A percentile compares a stretch with the other conserved stretches of the same genome.
phyloP scores from a whole-genome alignment of 2,113 vertebrate species.

The Cochlearius cochlearius region DNA sequence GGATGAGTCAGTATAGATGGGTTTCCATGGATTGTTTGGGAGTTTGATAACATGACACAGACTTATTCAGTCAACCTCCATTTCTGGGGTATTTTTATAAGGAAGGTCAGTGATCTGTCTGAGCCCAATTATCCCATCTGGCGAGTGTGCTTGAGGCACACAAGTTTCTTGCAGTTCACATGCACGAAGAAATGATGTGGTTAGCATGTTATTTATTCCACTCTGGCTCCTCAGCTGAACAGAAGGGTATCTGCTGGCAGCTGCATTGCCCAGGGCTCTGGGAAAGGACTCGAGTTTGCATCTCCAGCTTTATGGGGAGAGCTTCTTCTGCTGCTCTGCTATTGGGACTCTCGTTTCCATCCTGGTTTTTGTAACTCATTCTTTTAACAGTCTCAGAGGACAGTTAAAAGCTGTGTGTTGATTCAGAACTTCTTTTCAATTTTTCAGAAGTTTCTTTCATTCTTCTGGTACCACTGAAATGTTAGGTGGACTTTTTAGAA shows the following conservation, averaged over 20 bases:
- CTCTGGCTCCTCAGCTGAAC: not conserved
- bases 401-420: not conserved
- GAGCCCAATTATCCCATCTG: slow-evolving; percentile 51
- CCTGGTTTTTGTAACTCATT: not conserved
- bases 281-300: not conserved
- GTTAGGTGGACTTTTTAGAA: not conserved
- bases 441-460: not conserved
- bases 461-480: not conserved
- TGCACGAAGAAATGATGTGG: not conserved
- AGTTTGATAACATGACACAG: not conserved
- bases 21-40: not conserved
- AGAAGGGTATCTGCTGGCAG: not conserved
- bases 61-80: not conserved
- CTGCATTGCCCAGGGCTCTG: not conserved
- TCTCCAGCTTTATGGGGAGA: not conserved
- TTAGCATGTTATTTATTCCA: not conserved
- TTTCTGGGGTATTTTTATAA: slow-evolving; percentile 31
- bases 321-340: not conserved
- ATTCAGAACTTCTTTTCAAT: not conserved
- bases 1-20: not conserved
- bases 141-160: not conserved
- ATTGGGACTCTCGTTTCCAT: fast-evolving
- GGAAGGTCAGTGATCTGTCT: slow-evolving; percentile 57
- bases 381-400: not conserved
- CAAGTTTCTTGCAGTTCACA: not conserved